Evolutionary conservation across 2,113 vertebrate genomes (phyloP).

Genomic region (Xerus inauris): DNA sequence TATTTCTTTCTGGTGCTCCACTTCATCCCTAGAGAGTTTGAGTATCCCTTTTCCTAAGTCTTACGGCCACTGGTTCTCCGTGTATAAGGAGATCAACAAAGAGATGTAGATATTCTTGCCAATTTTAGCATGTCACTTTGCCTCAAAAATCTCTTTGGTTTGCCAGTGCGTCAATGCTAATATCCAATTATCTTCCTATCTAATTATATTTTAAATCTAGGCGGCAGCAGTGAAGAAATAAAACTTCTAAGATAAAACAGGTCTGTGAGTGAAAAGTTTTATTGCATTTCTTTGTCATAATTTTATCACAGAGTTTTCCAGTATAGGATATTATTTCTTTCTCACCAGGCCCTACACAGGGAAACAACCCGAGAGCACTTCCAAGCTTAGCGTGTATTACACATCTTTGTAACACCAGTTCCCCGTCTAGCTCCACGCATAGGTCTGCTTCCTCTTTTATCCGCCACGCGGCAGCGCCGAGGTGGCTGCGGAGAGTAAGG

Average conservation of each 20-base stretch:
- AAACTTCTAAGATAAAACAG: constrained; percentile 17
- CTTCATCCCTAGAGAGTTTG: background rate
- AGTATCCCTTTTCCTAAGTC: background rate
- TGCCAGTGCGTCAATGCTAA: background rate
- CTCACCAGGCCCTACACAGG: background rate
- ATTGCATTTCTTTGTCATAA: constrained; percentile 1
- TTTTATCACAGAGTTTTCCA: constrained; percentile 9
- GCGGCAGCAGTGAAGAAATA: background rate
- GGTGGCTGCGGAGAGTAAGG: background rate
- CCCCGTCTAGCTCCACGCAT: rapidly evolving
- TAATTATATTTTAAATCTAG: constrained; percentile 46
- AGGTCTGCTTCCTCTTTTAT: background rate
- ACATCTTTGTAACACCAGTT: background rate
- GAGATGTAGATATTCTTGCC: background rate
- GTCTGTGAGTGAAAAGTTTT: constrained; percentile 6
- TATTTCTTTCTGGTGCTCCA: background rate
- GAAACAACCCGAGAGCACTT: background rate
- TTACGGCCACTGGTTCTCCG: background rate
- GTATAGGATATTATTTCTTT: background rate
- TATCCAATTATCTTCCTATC: background rate
- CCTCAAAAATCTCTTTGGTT: background rate
- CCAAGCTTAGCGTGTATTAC: background rate
- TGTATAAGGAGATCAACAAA: background rate
- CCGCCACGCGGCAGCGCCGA: constrained; percentile 47
- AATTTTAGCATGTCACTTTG: constrained; percentile 39